phyloP scores from a whole-genome alignment of 2,888 invertebrate species.

The Spilarctia lutea region DNA sequence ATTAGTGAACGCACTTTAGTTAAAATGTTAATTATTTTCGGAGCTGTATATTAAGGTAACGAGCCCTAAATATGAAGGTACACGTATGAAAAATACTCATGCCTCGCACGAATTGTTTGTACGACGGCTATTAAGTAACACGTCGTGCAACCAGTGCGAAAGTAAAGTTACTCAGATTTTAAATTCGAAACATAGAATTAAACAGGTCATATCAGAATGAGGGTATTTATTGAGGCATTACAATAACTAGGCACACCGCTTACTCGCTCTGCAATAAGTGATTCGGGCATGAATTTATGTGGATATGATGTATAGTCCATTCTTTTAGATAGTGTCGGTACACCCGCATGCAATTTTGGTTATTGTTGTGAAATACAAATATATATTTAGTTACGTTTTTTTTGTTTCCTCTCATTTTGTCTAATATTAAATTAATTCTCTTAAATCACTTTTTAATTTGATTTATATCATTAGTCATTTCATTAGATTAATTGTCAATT shows the following conservation, averaged over 20 bases:
- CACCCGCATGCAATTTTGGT: too few relatives aligned
- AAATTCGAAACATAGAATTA: neutral
- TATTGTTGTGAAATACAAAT: too few relatives aligned
- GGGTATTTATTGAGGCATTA: neutral
- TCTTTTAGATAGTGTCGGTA: too few relatives aligned
- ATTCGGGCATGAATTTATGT: neutral
- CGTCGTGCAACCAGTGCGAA: neutral
- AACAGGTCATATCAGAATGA: neutral
- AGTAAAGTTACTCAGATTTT: neutral
- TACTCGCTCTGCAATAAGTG: constrained; percentile 13
- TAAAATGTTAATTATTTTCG: constrained; percentile 21
- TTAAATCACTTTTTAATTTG: too few relatives aligned
- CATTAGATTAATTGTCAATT: too few relatives aligned
- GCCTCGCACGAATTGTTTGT: constrained; percentile 14
- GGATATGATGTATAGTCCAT: neutral
- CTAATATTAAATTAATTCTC: too few relatives aligned
- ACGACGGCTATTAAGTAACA: constrained; percentile 8
- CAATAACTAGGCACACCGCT: neutral
- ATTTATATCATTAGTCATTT: too few relatives aligned
- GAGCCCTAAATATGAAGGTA: constrained; percentile 1
- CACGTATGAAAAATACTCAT: constrained; percentile 10
- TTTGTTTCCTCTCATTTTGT: too few relatives aligned
- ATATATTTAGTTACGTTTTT: too few relatives aligned
- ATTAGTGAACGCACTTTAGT: constrained; percentile 19
- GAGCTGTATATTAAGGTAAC: constrained; percentile 18